These are phyloP conservation scores for Podarcis cretensis DNA, from an alignment of 2,113 vertebrate genomes.

Conservation along the genomic window DNA sequence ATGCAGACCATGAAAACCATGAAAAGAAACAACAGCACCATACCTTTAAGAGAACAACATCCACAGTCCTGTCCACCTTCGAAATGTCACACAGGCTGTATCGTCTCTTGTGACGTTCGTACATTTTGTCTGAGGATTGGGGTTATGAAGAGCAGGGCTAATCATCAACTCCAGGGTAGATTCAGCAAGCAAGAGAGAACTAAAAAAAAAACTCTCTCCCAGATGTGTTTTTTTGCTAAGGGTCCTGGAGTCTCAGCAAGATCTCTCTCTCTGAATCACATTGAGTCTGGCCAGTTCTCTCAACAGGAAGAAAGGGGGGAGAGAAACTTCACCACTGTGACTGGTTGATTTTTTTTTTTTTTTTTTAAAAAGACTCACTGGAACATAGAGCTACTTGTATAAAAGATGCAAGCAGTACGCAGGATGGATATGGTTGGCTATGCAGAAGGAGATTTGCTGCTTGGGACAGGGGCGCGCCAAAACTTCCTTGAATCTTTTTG, in stretches of 20 bases:
- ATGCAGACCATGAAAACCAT: rapidly evolving
- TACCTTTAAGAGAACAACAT: slow-evolving; percentile 98
- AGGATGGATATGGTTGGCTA: slow-evolving; percentile 51
- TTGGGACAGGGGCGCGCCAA: slow-evolving; percentile 28
- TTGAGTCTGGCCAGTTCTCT: slow-evolving; percentile 59
- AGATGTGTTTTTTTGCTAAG: slow-evolving; percentile 71
- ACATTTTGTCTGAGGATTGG: slow-evolving; percentile 82
- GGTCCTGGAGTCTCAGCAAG: slow-evolving; percentile 61
- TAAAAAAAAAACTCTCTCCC: slow-evolving; percentile 76
- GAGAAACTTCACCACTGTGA: slow-evolving; percentile 45
- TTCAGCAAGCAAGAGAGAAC: not conserved
- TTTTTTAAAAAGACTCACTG: slow-evolving; percentile 64
- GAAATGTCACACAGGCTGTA: slow-evolving; percentile 92
- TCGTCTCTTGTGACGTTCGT: slow-evolving; percentile 94
- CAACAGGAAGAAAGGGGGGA: slow-evolving; percentile 54
- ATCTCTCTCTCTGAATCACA: slow-evolving; percentile 50
- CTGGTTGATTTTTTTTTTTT: slow-evolving; percentile 7
- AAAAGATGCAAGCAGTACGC: slow-evolving; percentile 45
- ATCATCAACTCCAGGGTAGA: slow-evolving; percentile 66
- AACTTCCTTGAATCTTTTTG: slow-evolving; percentile 40
- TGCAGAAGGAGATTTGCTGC: slow-evolving; percentile 1
- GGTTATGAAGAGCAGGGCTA: slow-evolving; percentile 63
- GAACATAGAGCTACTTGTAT: slow-evolving; percentile 50
- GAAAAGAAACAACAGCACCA: slow-evolving; percentile 36
- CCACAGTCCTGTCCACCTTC: slow-evolving; percentile 89